A percentile compares a stretch with the other conserved stretches of the same genome.
These are phyloP conservation scores for Caenorhabditis panamensis DNA, from an alignment of 2,888 invertebrate genomes.

Conservation along the genomic window DNA sequence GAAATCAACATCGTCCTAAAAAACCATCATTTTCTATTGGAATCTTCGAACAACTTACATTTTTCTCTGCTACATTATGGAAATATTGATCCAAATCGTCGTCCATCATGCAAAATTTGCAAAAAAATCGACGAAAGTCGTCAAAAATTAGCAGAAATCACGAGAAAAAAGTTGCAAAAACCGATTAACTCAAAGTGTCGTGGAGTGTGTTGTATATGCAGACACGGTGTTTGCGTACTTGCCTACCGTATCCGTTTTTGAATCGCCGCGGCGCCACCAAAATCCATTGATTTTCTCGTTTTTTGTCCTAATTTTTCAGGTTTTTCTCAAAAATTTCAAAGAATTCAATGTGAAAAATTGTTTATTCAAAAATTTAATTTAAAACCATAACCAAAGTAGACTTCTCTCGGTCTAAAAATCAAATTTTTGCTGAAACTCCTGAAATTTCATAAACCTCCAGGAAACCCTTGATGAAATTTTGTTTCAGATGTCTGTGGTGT, in stretches of 20 bases:
- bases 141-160: not conserved
- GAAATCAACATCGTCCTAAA: conserved; percentile 26
- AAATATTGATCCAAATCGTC: conserved; percentile 53
- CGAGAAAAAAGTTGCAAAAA: not conserved
- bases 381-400: no score
- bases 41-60: not conserved
- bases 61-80: not conserved
- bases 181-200: not conserved
- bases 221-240: conserved; percentile 27
- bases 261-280: conserved; percentile 39
- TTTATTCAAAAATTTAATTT: no score
- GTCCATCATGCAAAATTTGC: conserved; percentile 14
- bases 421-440: no score
- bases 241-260: conserved; percentile 11
- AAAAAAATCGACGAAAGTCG: not conserved
- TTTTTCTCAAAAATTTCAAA: not conserved
- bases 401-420: no score
- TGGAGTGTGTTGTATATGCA: conserved; percentile 2
- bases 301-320: not conserved
- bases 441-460: no score
- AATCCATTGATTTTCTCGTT: conserved; percentile 1
- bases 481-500: conserved; percentile 36
- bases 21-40: not conserved
- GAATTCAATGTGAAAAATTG: not conserved
- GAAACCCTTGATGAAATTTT: no score